Base-by-base conservation (phyloP, 2,797 vertebrate species). In the Lophotriccus pileatus region DNA sequence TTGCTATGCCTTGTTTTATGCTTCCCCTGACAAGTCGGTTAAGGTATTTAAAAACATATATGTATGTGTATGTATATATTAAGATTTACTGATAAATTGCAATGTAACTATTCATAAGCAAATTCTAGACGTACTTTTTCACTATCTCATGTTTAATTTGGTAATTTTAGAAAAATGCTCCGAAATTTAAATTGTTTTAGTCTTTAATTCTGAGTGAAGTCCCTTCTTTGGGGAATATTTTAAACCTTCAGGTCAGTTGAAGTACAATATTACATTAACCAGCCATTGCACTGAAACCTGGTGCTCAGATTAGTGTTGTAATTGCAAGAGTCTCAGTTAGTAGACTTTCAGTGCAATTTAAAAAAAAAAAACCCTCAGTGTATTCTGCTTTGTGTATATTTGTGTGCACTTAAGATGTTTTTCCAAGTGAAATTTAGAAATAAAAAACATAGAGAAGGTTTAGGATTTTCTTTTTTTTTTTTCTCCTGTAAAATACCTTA, bases 281-380 rank as follows among this genome's bases (percentile, higher is more conserved):
- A 89, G 19, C 37, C 37, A 59, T 59, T 85, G 30, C 47, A 52
- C 24, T 49, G 47, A 62, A 86, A 76, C 19, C 9, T 37, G 23
- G 37, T 66, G 18, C 47, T 84, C 47, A 53, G 25, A 34, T 50
- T 77, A 30, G 17, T 79, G 24, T 47, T 80, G 37, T n/a, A 73
- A 49, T 62, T 67, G 27, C 43, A 56, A n/a, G 36, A 73, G 15
- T 74, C 70, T 76, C 6, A 43, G 39, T 67, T 69, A 62, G 27
- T 4, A 81, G 49, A 63, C 5, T 62, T 76, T 17, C 16, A 37
- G 5, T 73, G 25, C 23, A 83, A 47, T 24, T 28, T 21, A n/a
- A 44, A 22, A 43, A 7, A 67, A 59, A n/a, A 47, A 44, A 43
- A 25, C 25, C 0, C 0, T 28, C 0, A 0, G 0, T 59, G 6